phyloP scores from a whole-genome alignment of 2,113 vertebrate species.

The Rhineura floridana region DNA sequence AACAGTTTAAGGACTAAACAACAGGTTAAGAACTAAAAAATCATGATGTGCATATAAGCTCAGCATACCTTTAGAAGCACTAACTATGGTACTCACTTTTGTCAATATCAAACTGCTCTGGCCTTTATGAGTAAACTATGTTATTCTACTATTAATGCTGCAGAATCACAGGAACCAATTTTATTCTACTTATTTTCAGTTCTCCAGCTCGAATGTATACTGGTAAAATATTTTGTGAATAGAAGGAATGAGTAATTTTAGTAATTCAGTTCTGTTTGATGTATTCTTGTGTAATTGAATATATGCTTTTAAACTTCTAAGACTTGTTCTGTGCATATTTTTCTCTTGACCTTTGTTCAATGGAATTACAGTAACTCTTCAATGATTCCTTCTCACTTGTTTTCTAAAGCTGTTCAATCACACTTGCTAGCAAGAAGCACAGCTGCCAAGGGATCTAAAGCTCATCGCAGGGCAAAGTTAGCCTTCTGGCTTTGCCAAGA shows the following conservation, averaged over 20 bases:
- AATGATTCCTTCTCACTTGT: slow-evolving; percentile 51
- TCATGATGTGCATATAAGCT: neutral
- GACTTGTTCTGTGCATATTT: slow-evolving; percentile 47
- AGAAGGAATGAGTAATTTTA: slow-evolving; percentile 2
- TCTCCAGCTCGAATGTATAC: neutral
- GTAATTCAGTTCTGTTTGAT: slow-evolving; percentile 14
- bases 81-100: neutral
- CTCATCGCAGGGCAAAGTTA: slow-evolving; percentile 75
- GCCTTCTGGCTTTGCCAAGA: slow-evolving; percentile 79
- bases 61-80: neutral
- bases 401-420: slow-evolving; percentile 65
- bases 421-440: slow-evolving; percentile 70
- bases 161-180: neutral
- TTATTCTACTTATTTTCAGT: slow-evolving; percentile 11
- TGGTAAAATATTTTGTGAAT: neutral
- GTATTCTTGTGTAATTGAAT: neutral
- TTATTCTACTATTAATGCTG: neutral
- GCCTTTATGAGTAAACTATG: neutral
- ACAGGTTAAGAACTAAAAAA: neutral
- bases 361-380: slow-evolving; percentile 62
- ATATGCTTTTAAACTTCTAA: slow-evolving; percentile 28
- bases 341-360: slow-evolving; percentile 69
- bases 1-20: neutral
- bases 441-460: slow-evolving; percentile 78
- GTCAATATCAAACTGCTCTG: neutral